Base-by-base conservation (phyloP, 2,888 invertebrate genomes). In the Chrysina gloriosa region DNA sequence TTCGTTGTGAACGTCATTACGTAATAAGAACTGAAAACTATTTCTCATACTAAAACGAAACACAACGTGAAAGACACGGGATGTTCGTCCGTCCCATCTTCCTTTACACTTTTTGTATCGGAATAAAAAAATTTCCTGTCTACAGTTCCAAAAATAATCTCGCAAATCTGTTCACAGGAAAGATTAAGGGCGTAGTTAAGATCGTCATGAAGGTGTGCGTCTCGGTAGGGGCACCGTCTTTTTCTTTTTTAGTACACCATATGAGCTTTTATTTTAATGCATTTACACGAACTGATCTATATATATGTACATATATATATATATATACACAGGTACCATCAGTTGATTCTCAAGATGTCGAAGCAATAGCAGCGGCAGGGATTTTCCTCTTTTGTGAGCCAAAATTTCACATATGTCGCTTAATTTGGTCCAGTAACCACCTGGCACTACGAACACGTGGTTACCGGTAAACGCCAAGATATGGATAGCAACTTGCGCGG, bases 371-470 rank as follows among this genome's bases (percentile, higher is more conserved):
- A 65, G 72, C 71, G 31, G 67, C 67, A 67, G 73, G 72, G 74
- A 76, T 76, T 76, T 76, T 76, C 74, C 73, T 74, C 73, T 75
- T 74, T 73, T 56, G 74, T 76, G 72, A 77, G 74, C 73, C 76
- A 75, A 78, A 80, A 78, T 77, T 76, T 78, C 79, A 78, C 80
- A 81, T 80, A 80, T 81, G 80, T 78, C 75, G 79, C 77, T 76
- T 77, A 79, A 79, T 77, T 80, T 78, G 73, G 77, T 78, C 77
- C 77, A 80, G 78, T 74, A 74, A 73, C 82, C 82, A 82, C 82
- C 82, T 82, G 82, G 81, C 80, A 78, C 79, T 77, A 75, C 78
- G 77, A 79, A 80, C 82, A 82, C 82, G 81, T 82, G 82, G 80
- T 81, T 77, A 80, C 78, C 77, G 78, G 77, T 77, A 76, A 36